phyloP scores from a whole-genome alignment of 2,888 invertebrate species.

The Serripes groenlandicus region DNA sequence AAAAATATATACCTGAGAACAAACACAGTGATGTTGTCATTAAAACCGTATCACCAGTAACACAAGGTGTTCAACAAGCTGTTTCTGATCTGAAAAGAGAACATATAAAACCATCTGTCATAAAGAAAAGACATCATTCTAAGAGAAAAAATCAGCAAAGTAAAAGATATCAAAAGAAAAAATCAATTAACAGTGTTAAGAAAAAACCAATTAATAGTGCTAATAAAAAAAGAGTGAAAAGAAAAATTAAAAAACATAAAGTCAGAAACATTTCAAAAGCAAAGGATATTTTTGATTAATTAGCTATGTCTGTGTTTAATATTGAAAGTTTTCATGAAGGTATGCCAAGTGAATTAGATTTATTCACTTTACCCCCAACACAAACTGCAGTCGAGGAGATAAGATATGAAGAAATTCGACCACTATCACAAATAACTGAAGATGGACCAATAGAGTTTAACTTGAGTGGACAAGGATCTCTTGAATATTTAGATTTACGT shows the following conservation, averaged over 20 bases:
- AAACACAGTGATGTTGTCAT: conserved; percentile 9
- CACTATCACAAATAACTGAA: conserved; percentile 29
- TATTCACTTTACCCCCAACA: conserved; percentile 37
- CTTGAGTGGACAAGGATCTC: neutral
- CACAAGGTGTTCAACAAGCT: conserved; percentile 16
- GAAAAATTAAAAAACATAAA: neutral
- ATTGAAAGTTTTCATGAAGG: conserved; percentile 23
- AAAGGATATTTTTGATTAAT: conserved; percentile 20
- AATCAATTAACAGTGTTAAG: neutral
- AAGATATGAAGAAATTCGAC: conserved; percentile 27
- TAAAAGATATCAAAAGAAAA: conserved; percentile 1
- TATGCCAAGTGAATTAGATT: conserved; percentile 12
- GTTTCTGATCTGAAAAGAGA: conserved; percentile 15
- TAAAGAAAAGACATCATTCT: neutral
- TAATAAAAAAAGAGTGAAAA: neutral
- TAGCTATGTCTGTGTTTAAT: conserved; percentile 28
- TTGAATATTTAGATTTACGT: conserved; percentile 35
- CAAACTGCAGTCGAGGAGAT: conserved; percentile 28
- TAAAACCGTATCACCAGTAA: conserved; percentile 12
- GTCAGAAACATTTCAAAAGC: conserved; percentile 9
- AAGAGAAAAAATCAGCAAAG: conserved; percentile 11
- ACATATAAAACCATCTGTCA: conserved; percentile 17
- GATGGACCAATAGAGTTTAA: conserved; percentile 29
- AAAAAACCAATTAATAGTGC: neutral
- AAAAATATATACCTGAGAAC: conserved; percentile 6